Evolutionary conservation across 2,797 vertebrate genomes (phyloP).

Genomic region (Nothura maculosa): DNA sequence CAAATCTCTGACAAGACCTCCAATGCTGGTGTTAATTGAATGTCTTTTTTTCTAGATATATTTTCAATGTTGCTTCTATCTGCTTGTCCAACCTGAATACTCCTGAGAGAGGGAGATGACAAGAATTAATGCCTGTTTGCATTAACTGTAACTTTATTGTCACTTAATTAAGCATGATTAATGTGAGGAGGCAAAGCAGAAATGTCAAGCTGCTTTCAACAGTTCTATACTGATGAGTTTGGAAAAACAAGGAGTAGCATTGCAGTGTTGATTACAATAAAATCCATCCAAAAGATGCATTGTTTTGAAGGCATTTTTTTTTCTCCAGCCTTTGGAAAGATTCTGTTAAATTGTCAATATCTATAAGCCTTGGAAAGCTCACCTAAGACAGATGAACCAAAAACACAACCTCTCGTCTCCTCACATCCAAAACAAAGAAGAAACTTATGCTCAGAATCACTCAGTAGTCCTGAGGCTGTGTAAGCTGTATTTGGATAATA

Average conservation of each 20-base stretch:
- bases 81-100: slow-evolving; percentile 21
- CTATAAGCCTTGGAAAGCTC: background rate
- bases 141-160: slow-evolving; percentile 27
- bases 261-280: background rate
- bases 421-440: background rate
- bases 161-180: slow-evolving; percentile 60
- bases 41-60: slow-evolving; percentile 4
- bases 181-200: slow-evolving; percentile 43
- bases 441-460: background rate
- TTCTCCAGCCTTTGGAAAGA: slow-evolving; percentile 2
- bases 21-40: background rate
- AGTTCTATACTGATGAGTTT: slow-evolving; percentile 34
- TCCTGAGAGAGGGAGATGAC: background rate
- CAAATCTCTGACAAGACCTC: slow-evolving; percentile 31
- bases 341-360: background rate
- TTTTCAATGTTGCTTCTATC: slow-evolving; percentile 22
- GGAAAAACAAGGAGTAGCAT: background rate
- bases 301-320: slow-evolving; percentile 41
- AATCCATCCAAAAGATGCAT: background rate
- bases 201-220: slow-evolving; percentile 54
- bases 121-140: slow-evolving; percentile 56
- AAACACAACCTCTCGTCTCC: background rate
- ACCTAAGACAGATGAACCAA: background rate
- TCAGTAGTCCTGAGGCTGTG: background rate
- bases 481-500: background rate